Conservation (phyloP, 30 jellyfish, hydroid and myxozoan species). For the Phacellophora camtschatica region DNA sequence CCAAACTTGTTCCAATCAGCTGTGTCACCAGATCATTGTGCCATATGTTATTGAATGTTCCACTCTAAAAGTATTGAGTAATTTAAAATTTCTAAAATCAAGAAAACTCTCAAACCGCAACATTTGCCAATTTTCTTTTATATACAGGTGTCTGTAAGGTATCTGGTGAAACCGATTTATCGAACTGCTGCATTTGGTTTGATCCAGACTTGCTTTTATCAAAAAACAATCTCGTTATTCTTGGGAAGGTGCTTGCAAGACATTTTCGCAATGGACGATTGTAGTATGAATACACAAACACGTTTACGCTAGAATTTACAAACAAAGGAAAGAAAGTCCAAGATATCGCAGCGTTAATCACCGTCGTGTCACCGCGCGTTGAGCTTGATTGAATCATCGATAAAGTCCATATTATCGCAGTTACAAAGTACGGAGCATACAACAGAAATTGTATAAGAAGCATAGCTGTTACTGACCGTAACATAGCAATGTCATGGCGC, state of each 20-base stretch:
- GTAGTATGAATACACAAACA: slow-evolving; percentile 28
- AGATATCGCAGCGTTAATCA: neutral
- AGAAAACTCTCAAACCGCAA: too few relatives aligned
- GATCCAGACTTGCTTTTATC: too few relatives aligned
- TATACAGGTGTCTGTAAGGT: too few relatives aligned
- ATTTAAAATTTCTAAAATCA: too few relatives aligned
- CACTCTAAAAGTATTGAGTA: too few relatives aligned
- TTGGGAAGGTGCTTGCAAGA: neutral
- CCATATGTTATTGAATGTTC: too few relatives aligned
- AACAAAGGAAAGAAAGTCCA: slow-evolving; percentile 32
- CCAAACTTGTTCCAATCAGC: too few relatives aligned
- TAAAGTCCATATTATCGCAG: slow-evolving; percentile 26
- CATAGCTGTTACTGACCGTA: slow-evolving; percentile 1
- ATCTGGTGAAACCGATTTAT: too few relatives aligned
- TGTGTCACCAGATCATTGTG: too few relatives aligned
- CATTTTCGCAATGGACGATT: slow-evolving; percentile 26
- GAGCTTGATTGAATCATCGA: neutral
- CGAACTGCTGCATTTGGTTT: too few relatives aligned
- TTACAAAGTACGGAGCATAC: neutral
- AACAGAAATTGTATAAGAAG: neutral
- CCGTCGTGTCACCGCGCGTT: neutral
- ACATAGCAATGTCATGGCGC: slow-evolving; percentile 44
- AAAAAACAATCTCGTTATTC: neutral
- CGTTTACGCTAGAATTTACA: slow-evolving; percentile 8
- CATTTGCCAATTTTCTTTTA: too few relatives aligned